Conservation (phyloP, 2,113 vertebrate genomes). For the Varanus salvator region DNA sequence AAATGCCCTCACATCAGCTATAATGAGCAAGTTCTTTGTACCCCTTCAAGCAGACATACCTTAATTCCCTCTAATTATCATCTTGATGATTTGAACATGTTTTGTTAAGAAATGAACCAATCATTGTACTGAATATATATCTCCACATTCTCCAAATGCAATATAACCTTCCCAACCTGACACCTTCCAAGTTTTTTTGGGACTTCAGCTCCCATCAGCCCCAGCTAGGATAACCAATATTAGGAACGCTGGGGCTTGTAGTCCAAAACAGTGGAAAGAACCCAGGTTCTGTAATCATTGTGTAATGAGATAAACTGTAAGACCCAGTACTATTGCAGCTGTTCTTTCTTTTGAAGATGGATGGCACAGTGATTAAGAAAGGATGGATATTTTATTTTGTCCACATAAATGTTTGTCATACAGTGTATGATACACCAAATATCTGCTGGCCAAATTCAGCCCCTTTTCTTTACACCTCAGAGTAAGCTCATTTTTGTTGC, state of each 20-base stretch:
- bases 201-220: too few relatives aligned
- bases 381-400: neutral
- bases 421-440: neutral
- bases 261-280: too few relatives aligned
- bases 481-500: neutral
- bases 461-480: slow-evolving; percentile 15
- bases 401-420: neutral
- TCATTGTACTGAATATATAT: neutral
- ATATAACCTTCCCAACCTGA: too few relatives aligned
- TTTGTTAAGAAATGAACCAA: neutral
- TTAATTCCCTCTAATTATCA: neutral
- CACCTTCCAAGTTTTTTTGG: too few relatives aligned
- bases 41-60: neutral
- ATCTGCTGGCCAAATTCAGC: slow-evolving; percentile 10
- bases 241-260: too few relatives aligned
- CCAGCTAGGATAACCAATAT: too few relatives aligned
- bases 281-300: neutral
- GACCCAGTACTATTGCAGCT: neutral
- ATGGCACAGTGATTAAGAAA: neutral
- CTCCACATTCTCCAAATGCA: neutral
- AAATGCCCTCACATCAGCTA: neutral
- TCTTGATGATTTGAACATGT: neutral
- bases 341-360: neutral
- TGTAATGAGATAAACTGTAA: neutral
- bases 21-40: neutral